Evolutionary conservation across 2,113 vertebrate genomes (phyloP).

Genomic region (Sinocyclocheilus grahami): DNA sequence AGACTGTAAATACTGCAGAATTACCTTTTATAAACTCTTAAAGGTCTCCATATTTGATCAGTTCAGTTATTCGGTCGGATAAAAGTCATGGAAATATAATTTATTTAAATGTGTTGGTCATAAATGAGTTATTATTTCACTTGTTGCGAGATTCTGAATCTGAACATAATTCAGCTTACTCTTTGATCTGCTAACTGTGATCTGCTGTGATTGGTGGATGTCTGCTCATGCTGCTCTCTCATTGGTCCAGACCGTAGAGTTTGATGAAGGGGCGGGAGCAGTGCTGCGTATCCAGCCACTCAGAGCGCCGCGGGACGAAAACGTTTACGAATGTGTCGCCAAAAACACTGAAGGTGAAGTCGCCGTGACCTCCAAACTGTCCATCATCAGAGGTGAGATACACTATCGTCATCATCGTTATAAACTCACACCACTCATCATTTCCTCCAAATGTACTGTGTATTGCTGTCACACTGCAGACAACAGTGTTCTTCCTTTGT

Average conservation of each 20-base stretch:
- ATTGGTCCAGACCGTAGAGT: conserved; percentile 88
- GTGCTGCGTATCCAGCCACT: conserved; percentile 96
- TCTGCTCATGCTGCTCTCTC: conserved; percentile 9
- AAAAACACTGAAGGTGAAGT: conserved; percentile 88
- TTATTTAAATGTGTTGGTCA: background rate
- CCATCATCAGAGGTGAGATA: conserved; percentile 90
- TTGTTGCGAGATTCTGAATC: no score
- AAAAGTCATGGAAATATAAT: no score
- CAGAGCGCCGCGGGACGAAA: conserved; percentile 92
- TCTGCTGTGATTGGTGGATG: conserved; percentile 4
- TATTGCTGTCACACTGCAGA: background rate
- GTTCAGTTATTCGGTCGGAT: no score
- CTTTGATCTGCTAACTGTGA: background rate
- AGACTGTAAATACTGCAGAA: background rate
- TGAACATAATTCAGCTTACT: background rate
- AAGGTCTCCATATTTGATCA: background rate
- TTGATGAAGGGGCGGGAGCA: conserved; percentile 92
- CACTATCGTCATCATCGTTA: background rate
- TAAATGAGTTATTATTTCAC: background rate
- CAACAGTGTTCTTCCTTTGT: no score
- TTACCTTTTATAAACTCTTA: background rate
- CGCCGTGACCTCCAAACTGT: conserved; percentile 91
- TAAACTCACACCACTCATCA: background rate
- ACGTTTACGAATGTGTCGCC: conserved; percentile 93
- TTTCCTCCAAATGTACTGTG: background rate